Base-by-base conservation (phyloP, 2,888 invertebrate genomes). In the Harpalus rubripes region DNA sequence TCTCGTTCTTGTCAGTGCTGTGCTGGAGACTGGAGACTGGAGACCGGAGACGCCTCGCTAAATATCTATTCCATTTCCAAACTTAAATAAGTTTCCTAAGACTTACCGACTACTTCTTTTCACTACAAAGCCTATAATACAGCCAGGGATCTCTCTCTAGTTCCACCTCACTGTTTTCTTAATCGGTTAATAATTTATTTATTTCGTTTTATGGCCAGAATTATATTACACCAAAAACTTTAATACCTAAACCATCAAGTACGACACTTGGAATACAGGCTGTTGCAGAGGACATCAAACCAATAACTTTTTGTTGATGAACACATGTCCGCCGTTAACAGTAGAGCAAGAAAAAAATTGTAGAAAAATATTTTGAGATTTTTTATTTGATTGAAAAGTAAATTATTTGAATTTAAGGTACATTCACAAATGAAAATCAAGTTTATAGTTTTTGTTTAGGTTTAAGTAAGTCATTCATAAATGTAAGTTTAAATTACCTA, bases 21-120 rank as follows among this genome's bases (percentile, higher is more conserved):
- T 56, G 76, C 22, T 26, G 76, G 76, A 76, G 32, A 32, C 32
- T 32, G 32, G 32, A 32, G 32, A 32, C 32, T 32, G 32, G 32
- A 32, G 32, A 32, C 32, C 6, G 32, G 32, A 32, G 56, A 76
- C 72, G 82, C 41, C 58, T 56, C 68, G 68, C 82, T 82, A 82
- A 82, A 82, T 82, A 82, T 82, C 82, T 82, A 82, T 82, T 82
- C 82, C 56, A 82, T 82, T 82, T 82, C 82, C 72, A 82, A 82
- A 82, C 82, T 82, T 82, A 82, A 82, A 82, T 74, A 82, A 82
- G 82, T 82, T 81, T 65, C 81, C 41, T 74, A 74, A 68, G 82
- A 74, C 82, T 72, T 82, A 72, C 56, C n/a, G 81, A 68, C 44
- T 68, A 56, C 72, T 82, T 74, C 72, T 82, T 82, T 72, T 39